Conservation (phyloP, 2,797 vertebrate genomes). For the Lacerta viridis region DNA sequence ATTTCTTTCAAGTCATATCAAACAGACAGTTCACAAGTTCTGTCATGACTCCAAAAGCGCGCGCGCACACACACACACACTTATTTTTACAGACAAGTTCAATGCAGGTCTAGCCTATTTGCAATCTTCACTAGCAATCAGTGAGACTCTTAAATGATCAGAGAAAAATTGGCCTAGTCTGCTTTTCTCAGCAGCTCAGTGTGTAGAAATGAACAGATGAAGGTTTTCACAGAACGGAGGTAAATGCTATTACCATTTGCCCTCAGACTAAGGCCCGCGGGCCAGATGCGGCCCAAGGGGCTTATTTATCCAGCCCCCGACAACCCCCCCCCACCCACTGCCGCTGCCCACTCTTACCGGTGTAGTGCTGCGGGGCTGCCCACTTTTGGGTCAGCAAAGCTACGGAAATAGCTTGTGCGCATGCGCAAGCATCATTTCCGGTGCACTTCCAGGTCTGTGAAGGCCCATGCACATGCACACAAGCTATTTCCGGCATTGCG, state of each 20-base stretch:
- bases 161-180: not conserved
- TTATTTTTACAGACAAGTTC: not conserved
- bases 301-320: no score
- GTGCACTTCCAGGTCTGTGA: no score
- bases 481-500: no score
- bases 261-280: no score
- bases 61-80: not conserved
- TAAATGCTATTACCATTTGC: not conserved
- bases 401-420: no score
- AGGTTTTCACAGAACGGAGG: not conserved
- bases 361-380: no score
- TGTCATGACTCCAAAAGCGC: conserved; percentile 18
- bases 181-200: not conserved
- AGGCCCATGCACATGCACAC: no score
- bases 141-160: not conserved
- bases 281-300: no score
- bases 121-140: conserved; percentile 17
- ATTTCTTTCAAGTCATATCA: conserved; percentile 6
- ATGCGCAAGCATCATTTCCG: no score
- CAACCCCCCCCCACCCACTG: no score
- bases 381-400: no score
- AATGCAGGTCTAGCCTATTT: conserved; percentile 34
- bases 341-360: no score
- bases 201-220: not conserved
- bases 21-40: not conserved